phyloP scores from a whole-genome alignment of 2,113 vertebrate species.

The Microtus montanus region DNA sequence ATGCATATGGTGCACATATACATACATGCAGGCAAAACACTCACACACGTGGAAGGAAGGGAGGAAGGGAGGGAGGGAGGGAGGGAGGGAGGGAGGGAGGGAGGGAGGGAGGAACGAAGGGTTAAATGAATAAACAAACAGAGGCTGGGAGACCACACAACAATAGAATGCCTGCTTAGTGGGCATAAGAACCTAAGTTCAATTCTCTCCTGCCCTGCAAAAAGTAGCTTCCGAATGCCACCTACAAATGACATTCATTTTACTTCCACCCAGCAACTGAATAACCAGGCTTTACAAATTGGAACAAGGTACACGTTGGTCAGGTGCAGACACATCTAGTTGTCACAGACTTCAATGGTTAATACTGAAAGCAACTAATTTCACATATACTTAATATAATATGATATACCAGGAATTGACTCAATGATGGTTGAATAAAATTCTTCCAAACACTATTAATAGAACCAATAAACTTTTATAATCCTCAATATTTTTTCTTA shows the following conservation, averaged over 20 bases:
- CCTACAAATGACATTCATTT: conserved; percentile 8
- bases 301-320: not conserved
- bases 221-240: not conserved
- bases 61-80: no score
- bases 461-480: conserved; percentile 26
- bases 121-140: no score
- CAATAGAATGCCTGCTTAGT: no score
- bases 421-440: conserved; percentile 20
- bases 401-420: not conserved
- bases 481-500: not conserved
- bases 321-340: not conserved
- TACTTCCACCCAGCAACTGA: not conserved
- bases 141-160: no score
- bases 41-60: not conserved
- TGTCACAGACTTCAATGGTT: not conserved
- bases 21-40: not conserved
- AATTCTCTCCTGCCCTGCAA: not conserved
- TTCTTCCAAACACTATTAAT: not conserved
- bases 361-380: not conserved
- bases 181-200: not conserved
- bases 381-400: not conserved
- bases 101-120: no score
- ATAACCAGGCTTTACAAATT: not conserved
- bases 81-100: no score
- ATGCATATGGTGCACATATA: not conserved